Conservation (phyloP, 2,888 invertebrate species). For the Synergus itoensis region DNA sequence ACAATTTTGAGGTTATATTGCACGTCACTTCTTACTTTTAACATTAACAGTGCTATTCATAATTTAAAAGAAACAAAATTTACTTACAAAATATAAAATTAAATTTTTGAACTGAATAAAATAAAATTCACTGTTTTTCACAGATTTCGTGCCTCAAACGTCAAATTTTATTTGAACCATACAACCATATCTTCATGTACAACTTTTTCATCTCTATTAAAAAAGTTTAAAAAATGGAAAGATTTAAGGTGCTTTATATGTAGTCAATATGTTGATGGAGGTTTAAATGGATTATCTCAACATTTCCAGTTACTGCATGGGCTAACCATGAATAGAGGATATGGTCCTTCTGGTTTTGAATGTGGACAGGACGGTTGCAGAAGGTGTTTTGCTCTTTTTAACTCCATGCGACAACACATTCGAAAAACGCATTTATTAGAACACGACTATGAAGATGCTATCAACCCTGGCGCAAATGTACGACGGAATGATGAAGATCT, state of each 20-base stretch:
- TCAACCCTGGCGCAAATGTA: not conserved
- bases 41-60: too few relatives aligned
- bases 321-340: conserved; percentile 36
- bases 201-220: too few relatives aligned
- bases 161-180: too few relatives aligned
- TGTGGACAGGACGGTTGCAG: conserved; percentile 41
- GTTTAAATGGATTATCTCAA: conserved; percentile 36
- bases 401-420: conserved; percentile 46
- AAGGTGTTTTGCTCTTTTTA: conserved; percentile 22
- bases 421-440: conserved; percentile 41
- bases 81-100: too few relatives aligned
- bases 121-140: too few relatives aligned
- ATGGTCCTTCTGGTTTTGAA: conserved; percentile 41
- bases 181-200: too few relatives aligned
- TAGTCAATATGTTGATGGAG: not conserved
- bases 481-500: not conserved
- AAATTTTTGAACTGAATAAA: too few relatives aligned
- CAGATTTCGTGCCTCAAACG: too few relatives aligned
- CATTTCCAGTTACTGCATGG: conserved; percentile 43
- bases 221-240: not conserved
- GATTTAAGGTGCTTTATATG: conserved; percentile 31
- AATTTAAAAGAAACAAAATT: too few relatives aligned
- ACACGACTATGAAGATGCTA: conserved; percentile 23
- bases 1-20: too few relatives aligned
- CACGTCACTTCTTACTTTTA: too few relatives aligned